Base-by-base conservation (phyloP, 2,113 vertebrate genomes). In the Gobio gobio region DNA sequence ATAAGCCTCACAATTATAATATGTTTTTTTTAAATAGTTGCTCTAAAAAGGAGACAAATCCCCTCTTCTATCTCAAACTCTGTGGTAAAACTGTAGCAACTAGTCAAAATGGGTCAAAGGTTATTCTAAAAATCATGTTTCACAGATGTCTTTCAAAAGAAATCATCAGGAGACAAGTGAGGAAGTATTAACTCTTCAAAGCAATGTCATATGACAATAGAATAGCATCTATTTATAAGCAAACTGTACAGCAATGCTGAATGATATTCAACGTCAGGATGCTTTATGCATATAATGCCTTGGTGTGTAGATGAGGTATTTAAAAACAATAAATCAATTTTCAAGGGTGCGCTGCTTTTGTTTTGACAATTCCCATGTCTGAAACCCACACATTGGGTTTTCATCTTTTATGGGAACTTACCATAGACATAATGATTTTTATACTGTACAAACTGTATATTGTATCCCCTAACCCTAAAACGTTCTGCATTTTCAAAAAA, bases 171-270 rank as follows among this genome's bases (percentile, higher is more conserved):
- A 49, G 10, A 74, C 45, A 24, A 24, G 6, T 49, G 45, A 49
- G 72, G 49, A 75, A 75, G 33, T 68, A 36, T 20, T 36, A 66
- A 36, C 64, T 45, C 68, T 72, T 45, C 4, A 72, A 72, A 43
- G 10, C 9, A 43, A 22, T 43, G 68, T 22, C 66, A 43, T 12
- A 43, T 10, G 18, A 40, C 26, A 66, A 64, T 33, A 16, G 12
- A 29, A 12, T 63, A 36, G 13, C 2, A 40, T 13, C 36, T 12
- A 61, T 24, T 24, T 61, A 72, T 13, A 40, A 73, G 43, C 40
- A 47, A 47, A 73, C 12, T 47, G 20, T 47, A n/a, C 22, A 73
- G 70, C 43, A 47, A 24, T 26, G 59, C 10, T 24, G 10, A 24
- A 61, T 61, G 22, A 61, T 76, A 29, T 49, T 75, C 22, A 75